Evolutionary conservation across 1,140 invertebrate species (phyloP), one percentile per base, ranked within the genome.

Genomic region (Caenorhabditis tropicalis): DNA sequence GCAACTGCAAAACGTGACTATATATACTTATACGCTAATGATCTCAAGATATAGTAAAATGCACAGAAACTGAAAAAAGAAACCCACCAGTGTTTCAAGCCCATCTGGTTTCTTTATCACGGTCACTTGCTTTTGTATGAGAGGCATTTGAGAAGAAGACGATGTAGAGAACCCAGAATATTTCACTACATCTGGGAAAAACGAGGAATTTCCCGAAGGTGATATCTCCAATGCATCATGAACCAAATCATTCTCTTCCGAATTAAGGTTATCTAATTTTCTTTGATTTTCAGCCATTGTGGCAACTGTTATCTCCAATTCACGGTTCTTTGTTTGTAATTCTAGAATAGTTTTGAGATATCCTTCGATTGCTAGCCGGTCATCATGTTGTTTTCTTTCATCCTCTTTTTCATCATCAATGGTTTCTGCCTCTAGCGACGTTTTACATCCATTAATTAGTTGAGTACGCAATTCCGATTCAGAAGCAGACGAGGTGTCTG

Each of bases 1-100:
- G 24, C 33, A 82, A n/a, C 81, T 82, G 81, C 60, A 70, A 70
- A 39, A 70, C 29, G 60, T 70, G 60, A 46, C 43, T 46, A 12
- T 46, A 12, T 0, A 46, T 46, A 46, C 16, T 46, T 46, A 46
- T 0, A 46, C 43, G 9, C 9, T 46, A 12, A 12, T 46, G 9
- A 12, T 46, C 43, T n/a, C n/a, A n/a, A n/a, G 43, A 46, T 46
- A 46, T 46, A 4, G 21, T 0, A 21, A n/a, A 51, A 51, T 51
- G 49, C 2, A 51, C 19, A 21, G 21, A 51, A 16, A 21, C n/a
- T 51, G n/a, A 51, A n/a, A 21, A 51, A 51, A n/a, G 49, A n/a
- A 7, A 51, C 60, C 39, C 9, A 70, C 60, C 24, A 70, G 9
- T 4, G n/a, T 70, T n/a, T 70, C 60, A 19, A 70, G 31, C 9